These are phyloP conservation scores for Macrochelys suwanniensis DNA, from an alignment of 2,797 vertebrate genomes.

Conservation along the genomic window DNA sequence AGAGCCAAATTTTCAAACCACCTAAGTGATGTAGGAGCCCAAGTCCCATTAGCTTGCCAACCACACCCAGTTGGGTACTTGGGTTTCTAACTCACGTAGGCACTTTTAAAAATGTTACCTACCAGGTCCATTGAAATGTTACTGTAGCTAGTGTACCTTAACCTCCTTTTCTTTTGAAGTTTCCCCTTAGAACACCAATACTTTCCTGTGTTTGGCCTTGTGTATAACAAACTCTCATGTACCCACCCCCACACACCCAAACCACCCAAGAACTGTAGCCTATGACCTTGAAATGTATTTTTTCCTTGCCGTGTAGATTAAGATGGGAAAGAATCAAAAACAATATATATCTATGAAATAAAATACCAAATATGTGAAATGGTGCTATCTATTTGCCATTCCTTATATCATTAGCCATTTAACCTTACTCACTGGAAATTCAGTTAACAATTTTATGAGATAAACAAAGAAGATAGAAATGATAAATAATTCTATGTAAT, in stretches of 20 bases:
- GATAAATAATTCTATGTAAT: slow-evolving; percentile 81
- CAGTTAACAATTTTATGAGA: slow-evolving; percentile 78
- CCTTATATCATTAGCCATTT: slow-evolving; percentile 90
- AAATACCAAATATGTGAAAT: slow-evolving; percentile 85
- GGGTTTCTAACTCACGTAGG: slow-evolving; percentile 68
- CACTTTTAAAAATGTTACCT: not conserved
- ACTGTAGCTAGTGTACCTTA: not conserved
- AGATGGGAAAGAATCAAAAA: slow-evolving; percentile 47
- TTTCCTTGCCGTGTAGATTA: slow-evolving; percentile 76
- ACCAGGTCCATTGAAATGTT: not conserved
- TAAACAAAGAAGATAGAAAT: slow-evolving; percentile 77
- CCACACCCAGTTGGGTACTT: slow-evolving; percentile 63
- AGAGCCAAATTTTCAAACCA: slow-evolving; percentile 49
- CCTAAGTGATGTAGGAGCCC: slow-evolving; percentile 68
- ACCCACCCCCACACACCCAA: not conserved
- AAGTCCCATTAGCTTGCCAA: slow-evolving; percentile 35
- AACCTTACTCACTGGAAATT: slow-evolving; percentile 87
- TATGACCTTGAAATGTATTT: slow-evolving; percentile 31
- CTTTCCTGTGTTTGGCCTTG: not conserved
- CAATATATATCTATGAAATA: slow-evolving; percentile 54
- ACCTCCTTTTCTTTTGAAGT: accelerated
- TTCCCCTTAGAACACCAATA: not conserved
- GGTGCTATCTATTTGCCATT: slow-evolving; percentile 99
- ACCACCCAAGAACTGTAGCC: slow-evolving; percentile 5
- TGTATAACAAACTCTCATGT: not conserved